These are phyloP conservation scores for Rhinogobio ventralis DNA, from an alignment of 2,797 vertebrate species.

Conservation along the genomic window DNA sequence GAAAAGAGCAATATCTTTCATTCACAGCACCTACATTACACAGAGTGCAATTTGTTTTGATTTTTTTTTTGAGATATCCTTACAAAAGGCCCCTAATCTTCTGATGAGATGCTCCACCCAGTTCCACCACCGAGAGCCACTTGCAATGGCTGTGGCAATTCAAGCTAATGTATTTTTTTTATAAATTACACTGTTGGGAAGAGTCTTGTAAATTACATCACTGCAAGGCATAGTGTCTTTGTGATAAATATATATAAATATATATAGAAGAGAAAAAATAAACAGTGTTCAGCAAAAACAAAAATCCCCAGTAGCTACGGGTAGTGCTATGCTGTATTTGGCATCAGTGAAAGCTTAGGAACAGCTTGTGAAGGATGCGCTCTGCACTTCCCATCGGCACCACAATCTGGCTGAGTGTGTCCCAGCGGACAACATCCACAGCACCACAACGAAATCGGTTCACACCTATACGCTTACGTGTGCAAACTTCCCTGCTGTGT, in stretches of 20 bases:
- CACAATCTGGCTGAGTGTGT: constrained; percentile 74
- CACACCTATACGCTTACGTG: constrained; percentile 39
- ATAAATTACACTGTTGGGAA: constrained; percentile 64
- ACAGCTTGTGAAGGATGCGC: constrained; percentile 74
- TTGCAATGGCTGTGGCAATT: constrained; percentile 54
- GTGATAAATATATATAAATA: constrained; percentile 67
- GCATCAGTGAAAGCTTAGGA: constrained; percentile 71
- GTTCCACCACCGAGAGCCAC: constrained; percentile 30
- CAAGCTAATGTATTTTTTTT: constrained; percentile 69
- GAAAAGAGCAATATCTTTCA: background rate
- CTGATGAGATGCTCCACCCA: background rate
- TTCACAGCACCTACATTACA: constrained; percentile 8
- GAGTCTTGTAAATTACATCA: constrained; percentile 72
- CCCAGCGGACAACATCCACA: constrained; percentile 71
- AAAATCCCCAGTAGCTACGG: constrained; percentile 66
- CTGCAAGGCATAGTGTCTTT: constrained; percentile 65
- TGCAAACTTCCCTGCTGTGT: constrained; percentile 47
- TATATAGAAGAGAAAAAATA: constrained; percentile 65
- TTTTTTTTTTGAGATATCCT: background rate
- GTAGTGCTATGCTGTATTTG: constrained; percentile 66
- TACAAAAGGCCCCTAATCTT: constrained; percentile 1
- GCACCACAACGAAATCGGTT: constrained; percentile 50
- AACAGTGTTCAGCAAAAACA: constrained; percentile 76
- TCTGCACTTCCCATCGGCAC: constrained; percentile 65
- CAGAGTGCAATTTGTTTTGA: background rate